Percentiles rank a stretch among this genome's conserved stretches.
phyloP scores from a whole-genome alignment of 2,888 invertebrate genomes.

The Hypomecis atomaria region DNA sequence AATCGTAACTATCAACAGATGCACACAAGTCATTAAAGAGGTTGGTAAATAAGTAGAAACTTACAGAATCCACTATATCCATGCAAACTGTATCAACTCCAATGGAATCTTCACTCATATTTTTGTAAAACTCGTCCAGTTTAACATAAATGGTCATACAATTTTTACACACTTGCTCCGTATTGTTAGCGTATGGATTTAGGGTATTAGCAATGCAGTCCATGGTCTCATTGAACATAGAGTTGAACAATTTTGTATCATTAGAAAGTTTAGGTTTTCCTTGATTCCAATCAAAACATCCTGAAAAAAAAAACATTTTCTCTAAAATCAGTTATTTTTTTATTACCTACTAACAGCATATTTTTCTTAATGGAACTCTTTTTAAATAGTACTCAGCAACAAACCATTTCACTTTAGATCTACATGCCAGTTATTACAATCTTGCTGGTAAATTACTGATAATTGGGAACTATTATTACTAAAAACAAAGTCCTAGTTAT shows the following conservation, averaged over 20 bases:
- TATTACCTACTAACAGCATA: no score
- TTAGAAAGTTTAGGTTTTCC: constrained; percentile 74
- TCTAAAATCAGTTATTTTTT: no score
- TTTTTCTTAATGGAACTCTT: no score
- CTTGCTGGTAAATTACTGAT: no score
- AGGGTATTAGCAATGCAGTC: constrained; percentile 69
- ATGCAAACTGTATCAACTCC: constrained; percentile 86
- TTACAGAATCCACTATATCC: constrained; percentile 88
- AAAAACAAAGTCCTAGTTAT: no score
- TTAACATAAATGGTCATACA: constrained; percentile 83
- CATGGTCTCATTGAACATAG: constrained; percentile 72
- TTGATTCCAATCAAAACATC: constrained; percentile 81
- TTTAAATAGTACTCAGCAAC: no score
- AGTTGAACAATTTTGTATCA: constrained; percentile 77
- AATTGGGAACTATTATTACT: no score
- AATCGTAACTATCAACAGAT: no score
- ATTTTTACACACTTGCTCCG: constrained; percentile 74
- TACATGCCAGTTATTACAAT: no score
- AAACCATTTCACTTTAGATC: no score
- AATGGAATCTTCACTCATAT: constrained; percentile 81
- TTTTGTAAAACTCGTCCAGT: constrained; percentile 84
- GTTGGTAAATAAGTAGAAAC: constrained; percentile 43
- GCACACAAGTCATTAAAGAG: not conserved
- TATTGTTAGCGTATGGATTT: constrained; percentile 56
- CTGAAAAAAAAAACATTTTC: constrained; percentile 65